Evolutionary conservation across 2,113 vertebrate genomes (phyloP).

Genomic region (Pagrus major): DNA sequence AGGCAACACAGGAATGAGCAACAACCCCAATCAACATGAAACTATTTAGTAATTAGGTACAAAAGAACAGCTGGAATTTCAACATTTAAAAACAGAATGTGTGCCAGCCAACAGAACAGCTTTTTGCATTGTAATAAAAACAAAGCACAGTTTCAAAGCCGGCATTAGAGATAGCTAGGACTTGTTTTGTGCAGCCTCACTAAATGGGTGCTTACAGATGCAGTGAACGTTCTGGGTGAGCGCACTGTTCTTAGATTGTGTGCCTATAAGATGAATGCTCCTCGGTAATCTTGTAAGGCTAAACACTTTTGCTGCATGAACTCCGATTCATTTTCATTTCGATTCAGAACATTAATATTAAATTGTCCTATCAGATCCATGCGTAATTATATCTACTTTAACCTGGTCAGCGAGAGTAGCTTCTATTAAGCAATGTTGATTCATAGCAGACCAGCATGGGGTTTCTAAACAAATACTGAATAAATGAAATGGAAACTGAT

Average conservation of each 20-base stretch:
- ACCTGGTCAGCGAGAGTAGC: conserved; percentile 57
- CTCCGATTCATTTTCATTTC: conserved; percentile 46
- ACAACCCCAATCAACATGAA: background rate
- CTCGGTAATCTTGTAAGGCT: conserved; percentile 28
- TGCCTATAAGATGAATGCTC: conserved; percentile 32
- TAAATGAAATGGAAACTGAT: conserved; percentile 73
- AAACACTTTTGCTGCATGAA: conserved; percentile 31
- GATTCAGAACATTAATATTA: conserved; percentile 49
- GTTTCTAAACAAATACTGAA: conserved; percentile 75
- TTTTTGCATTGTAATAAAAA: background rate
- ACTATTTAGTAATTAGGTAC: conserved; percentile 6
- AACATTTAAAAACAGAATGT: background rate
- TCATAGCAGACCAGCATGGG: conserved; percentile 57
- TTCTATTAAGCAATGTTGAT: conserved; percentile 59
- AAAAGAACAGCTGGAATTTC: conserved; percentile 9
- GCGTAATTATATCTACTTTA: conserved; percentile 56
- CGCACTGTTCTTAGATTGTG: conserved; percentile 25
- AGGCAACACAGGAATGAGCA: background rate
- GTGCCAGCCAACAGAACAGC: background rate
- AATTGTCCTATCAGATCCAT: conserved; percentile 31
- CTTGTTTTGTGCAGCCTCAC: conserved; percentile 14
- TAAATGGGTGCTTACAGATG: conserved; percentile 43
- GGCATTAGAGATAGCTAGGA: conserved; percentile 17
- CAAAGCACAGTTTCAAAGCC: background rate
- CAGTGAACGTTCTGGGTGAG: conserved; percentile 11